Percentiles rank a stretch among this genome's conserved stretches.
These are phyloP conservation scores for Pempheris klunzingeri DNA, from an alignment of 2,797 vertebrate species.

Conservation along the genomic window DNA sequence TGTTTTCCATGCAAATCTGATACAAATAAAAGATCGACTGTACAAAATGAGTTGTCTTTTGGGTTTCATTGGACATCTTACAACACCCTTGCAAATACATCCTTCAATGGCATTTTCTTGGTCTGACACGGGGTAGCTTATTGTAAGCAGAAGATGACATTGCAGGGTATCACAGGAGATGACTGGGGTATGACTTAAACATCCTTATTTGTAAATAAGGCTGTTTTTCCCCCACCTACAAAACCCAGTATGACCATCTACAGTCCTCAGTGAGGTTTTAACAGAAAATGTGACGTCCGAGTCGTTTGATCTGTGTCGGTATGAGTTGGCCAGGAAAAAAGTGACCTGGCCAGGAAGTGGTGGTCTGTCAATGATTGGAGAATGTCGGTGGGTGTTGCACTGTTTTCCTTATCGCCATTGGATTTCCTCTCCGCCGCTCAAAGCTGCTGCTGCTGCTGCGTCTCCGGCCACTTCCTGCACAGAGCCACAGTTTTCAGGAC, in stretches of 20 bases:
- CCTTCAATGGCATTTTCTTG: background rate
- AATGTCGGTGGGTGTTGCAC: conserved; percentile 79
- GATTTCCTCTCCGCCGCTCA: conserved; percentile 80
- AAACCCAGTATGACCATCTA: background rate
- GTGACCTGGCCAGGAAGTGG: conserved; percentile 65
- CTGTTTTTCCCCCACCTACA: accelerated
- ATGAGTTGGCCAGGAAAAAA: conserved; percentile 35
- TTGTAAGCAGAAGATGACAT: background rate
- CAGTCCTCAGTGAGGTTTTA: background rate
- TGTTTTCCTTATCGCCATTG: conserved; percentile 80
- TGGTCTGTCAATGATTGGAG: conserved; percentile 77
- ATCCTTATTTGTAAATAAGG: no score
- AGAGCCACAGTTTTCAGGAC: conserved; percentile 48
- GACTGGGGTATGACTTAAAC: background rate
- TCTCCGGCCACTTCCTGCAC: conserved; percentile 81
- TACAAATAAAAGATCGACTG: conserved; percentile 84
- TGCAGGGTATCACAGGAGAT: background rate
- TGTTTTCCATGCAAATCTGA: conserved; percentile 76
- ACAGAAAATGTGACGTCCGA: background rate
- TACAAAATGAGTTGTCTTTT: conserved; percentile 47
- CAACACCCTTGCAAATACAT: background rate
- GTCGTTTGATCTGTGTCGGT: conserved; percentile 42
- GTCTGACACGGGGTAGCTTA: background rate
- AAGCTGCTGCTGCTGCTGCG: conserved; percentile 64
- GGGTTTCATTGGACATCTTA: conserved; percentile 13